Conservation (phyloP, 2,113 vertebrate species). For the Talpa occidentalis region DNA sequence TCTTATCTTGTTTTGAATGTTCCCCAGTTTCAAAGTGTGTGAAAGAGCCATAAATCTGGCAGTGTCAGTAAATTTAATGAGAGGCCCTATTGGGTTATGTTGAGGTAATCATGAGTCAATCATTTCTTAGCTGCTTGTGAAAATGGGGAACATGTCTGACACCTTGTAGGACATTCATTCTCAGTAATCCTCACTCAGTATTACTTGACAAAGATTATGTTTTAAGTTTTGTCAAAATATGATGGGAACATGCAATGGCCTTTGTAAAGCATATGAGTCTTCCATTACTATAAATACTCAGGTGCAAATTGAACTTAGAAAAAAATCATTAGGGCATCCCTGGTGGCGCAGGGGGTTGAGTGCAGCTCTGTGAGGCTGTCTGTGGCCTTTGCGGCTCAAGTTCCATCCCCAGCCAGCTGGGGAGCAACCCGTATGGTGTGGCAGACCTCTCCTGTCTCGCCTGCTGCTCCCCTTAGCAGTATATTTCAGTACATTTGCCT, state of each 20-base stretch:
- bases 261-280: neutral
- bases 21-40: neutral
- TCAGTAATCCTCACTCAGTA: neutral
- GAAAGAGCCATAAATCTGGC: constrained; percentile 13
- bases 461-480: too few relatives aligned
- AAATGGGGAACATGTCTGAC: constrained; percentile 14
- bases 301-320: neutral
- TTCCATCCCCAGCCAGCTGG: too few relatives aligned
- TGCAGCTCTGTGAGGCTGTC: too few relatives aligned
- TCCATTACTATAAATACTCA: constrained; percentile 11
- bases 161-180: neutral
- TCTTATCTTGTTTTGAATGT: neutral
- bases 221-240: constrained; percentile 43
- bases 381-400: too few relatives aligned
- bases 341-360: too few relatives aligned
- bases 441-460: too few relatives aligned
- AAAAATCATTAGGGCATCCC: too few relatives aligned
- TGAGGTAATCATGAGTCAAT: neutral
- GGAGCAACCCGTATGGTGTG: too few relatives aligned
- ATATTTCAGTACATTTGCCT: too few relatives aligned
- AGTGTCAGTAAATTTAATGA: constrained; percentile 8
- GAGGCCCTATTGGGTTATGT: neutral
- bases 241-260: neutral
- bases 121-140: constrained; percentile 44
- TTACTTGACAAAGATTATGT: constrained; percentile 37